phyloP scores from a whole-genome alignment of 1,140 invertebrate genomes.

The Bombus balteatus region DNA sequence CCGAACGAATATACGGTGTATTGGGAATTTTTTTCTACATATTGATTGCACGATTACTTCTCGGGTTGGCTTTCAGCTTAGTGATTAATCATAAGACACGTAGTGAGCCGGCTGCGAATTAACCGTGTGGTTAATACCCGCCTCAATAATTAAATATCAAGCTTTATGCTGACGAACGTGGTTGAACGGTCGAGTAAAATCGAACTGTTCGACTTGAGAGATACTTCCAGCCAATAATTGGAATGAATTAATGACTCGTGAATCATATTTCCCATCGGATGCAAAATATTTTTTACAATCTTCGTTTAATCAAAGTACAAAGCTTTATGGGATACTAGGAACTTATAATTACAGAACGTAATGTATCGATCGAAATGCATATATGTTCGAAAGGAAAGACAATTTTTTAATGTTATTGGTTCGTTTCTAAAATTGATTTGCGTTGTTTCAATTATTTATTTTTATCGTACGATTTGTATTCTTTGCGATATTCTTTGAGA shows the following conservation, averaged over 20 bases:
- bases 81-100: conserved; percentile 10
- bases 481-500: conserved; percentile 14
- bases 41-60: conserved; percentile 1
- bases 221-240: neutral
- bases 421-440: neutral
- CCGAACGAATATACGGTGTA: neutral
- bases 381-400: neutral
- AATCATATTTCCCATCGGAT: neutral
- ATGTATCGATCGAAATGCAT: neutral
- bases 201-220: neutral
- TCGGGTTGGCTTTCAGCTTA: neutral
- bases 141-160: conserved; percentile 27
- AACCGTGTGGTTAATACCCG: conserved; percentile 5
- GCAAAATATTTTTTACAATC: neutral
- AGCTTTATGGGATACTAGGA: neutral
- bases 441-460: neutral
- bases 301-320: neutral
- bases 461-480: neutral
- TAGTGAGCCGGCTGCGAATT: neutral
- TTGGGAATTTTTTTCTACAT: neutral
- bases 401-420: neutral
- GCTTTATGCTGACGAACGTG: neutral
- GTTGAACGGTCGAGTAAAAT: neutral
- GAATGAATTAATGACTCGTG: neutral
- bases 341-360: no score